phyloP scores from a whole-genome alignment of 1,140 invertebrate species.

The Halictus rubicundus region DNA sequence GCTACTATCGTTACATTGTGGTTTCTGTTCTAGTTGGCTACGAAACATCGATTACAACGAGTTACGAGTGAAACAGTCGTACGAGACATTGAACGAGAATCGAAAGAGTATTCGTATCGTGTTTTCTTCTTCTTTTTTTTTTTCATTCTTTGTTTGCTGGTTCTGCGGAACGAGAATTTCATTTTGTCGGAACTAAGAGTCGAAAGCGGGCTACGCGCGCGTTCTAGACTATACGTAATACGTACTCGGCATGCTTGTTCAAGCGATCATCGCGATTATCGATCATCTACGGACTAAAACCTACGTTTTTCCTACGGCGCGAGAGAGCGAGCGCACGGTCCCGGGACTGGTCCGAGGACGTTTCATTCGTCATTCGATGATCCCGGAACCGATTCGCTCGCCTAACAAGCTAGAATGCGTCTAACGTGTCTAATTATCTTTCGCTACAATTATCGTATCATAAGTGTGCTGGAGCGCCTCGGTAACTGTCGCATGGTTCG shows the following conservation, averaged over 20 bases:
- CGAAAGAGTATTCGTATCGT: neutral
- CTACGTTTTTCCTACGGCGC: neutral
- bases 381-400: neutral
- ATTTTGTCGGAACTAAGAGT: neutral
- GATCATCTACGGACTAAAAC: neutral
- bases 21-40: conserved; percentile 52
- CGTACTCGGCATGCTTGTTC: neutral
- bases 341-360: neutral
- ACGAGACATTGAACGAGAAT: neutral
- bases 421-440: conserved; percentile 12
- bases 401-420: neutral
- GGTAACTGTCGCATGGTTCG: too few relatives aligned
- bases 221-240: neutral
- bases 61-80: conserved; percentile 30
- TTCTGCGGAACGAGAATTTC: neutral
- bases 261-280: neutral
- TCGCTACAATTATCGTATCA: conserved; percentile 45
- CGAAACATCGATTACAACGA: conserved; percentile 61
- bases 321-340: neutral
- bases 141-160: neutral
- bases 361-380: too few relatives aligned
- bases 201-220: neutral
- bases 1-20: neutral
- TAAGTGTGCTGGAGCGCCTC: neutral
- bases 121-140: too few relatives aligned